Percentiles rank a stretch among this genome's conserved stretches.
These are phyloP conservation scores for Ernsta delagoae DNA, from an alignment of 2,888 invertebrate genomes.

Conservation along the genomic window DNA sequence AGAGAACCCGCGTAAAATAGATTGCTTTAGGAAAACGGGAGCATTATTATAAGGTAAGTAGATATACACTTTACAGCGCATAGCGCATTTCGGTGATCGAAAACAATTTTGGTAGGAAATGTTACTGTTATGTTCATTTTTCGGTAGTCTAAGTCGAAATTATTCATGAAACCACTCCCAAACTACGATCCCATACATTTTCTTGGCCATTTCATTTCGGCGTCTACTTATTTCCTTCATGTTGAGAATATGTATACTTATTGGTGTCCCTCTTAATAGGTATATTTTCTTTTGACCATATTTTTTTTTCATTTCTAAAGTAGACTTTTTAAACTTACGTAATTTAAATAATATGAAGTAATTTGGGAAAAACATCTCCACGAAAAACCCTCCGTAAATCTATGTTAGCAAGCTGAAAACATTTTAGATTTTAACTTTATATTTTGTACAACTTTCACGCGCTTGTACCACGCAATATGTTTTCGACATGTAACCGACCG, in stretches of 20 bases:
- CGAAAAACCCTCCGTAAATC: background rate
- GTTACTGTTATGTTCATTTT: conserved; percentile 7
- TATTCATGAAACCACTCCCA: conserved; percentile 9
- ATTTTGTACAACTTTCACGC: conserved; percentile 53
- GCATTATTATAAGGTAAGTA: conserved; percentile 32
- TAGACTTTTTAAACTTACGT: too few species aligned
- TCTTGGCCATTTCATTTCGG: conserved; percentile 2
- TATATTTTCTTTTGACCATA: too few species aligned
- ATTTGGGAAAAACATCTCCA: too few species aligned
- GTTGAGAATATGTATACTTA: background rate
- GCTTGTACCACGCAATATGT: conserved; percentile 57
- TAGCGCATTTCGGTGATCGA: conserved; percentile 35
- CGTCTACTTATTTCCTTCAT: background rate
- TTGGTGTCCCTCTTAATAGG: background rate
- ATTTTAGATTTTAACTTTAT: conserved; percentile 33
- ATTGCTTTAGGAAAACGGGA: conserved; percentile 57
- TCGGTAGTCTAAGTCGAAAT: background rate
- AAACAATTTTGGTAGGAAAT: conserved; percentile 14
- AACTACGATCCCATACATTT: conserved; percentile 8
- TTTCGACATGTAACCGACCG: conserved; percentile 47
- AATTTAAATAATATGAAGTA: too few species aligned
- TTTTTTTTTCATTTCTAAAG: background rate
- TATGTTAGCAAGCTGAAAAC: conserved; percentile 33
- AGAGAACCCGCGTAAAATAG: conserved; percentile 62
- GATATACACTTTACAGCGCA: conserved; percentile 53